Evolutionary conservation across 23 tunicate species (phyloP).

Genomic region (Ciona savignyi): DNA sequence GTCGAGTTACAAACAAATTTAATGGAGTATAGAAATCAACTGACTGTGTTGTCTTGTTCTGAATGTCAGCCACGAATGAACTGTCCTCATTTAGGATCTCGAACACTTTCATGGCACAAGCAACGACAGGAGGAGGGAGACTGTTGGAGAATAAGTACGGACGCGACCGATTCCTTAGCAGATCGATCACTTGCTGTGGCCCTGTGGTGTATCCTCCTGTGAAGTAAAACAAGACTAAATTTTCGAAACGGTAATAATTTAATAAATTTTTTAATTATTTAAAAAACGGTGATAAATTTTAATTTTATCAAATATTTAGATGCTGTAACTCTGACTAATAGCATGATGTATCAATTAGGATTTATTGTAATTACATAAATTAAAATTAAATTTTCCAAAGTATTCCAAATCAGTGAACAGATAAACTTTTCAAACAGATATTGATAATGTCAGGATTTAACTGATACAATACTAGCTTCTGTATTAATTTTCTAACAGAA

Average conservation of each 20-base stretch:
- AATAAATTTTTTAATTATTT: not conserved
- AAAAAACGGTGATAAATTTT: too few relatives aligned
- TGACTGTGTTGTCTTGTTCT: slow-evolving; percentile 53
- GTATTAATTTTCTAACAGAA: too few relatives aligned
- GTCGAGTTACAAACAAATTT: not conserved
- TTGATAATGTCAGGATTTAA: too few relatives aligned
- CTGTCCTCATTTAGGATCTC: slow-evolving; percentile 47
- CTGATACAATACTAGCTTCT: too few relatives aligned
- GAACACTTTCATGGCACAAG: slow-evolving; percentile 67
- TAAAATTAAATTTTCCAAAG: too few relatives aligned
- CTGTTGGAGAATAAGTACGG: slow-evolving; percentile 92
- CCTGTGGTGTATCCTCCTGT: slow-evolving; percentile 97
- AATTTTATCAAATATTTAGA: too few relatives aligned
- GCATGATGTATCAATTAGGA: too few relatives aligned
- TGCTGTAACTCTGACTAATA: too few relatives aligned
- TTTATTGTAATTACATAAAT: too few relatives aligned
- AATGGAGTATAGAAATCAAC: not conserved
- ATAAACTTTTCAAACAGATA: too few relatives aligned
- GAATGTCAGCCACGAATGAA: slow-evolving; percentile 50
- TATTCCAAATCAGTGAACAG: too few relatives aligned
- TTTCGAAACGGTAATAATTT: not conserved
- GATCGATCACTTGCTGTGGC: slow-evolving; percentile 85
- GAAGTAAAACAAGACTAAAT: not conserved
- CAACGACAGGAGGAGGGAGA: slow-evolving; percentile 96
- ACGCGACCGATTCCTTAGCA: slow-evolving; percentile 80